These are phyloP conservation scores for Trichosurus vulpecula DNA, from an alignment of 2,797 vertebrate genomes.

Conservation along the genomic window DNA sequence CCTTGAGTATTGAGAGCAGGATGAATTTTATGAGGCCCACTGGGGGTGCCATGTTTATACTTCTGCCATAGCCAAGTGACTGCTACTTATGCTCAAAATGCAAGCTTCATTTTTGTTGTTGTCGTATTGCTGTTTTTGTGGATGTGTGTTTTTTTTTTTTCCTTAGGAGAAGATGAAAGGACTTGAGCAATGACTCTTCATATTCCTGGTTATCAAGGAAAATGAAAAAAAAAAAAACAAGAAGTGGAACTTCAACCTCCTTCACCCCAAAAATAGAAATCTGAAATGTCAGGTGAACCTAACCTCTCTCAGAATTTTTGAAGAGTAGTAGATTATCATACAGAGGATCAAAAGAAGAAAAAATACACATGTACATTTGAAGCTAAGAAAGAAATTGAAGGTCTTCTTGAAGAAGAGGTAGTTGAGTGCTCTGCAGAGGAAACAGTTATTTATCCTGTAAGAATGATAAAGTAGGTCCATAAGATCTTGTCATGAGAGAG, in stretches of 20 bases:
- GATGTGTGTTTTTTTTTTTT: background rate
- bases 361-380: no score
- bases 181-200: background rate
- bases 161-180: background rate
- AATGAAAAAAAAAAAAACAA: background rate
- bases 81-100: background rate
- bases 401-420: background rate
- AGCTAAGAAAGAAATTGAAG: background rate
- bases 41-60: background rate
- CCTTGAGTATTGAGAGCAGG: background rate
- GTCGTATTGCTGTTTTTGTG: background rate
- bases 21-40: background rate
- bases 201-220: background rate
- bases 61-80: background rate
- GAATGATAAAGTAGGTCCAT: background rate
- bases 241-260: background rate
- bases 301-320: background rate
- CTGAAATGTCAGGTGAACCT: background rate
- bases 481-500: background rate
- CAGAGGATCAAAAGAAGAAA: background rate
- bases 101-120: background rate
- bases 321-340: background rate
- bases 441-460: background rate
- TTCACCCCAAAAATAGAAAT: background rate
- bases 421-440: background rate